Evolutionary conservation across 1,140 invertebrate genomes (phyloP), one percentile per base, ranked within the genome.

Genomic region (Drosophila prosaltans): DNA sequence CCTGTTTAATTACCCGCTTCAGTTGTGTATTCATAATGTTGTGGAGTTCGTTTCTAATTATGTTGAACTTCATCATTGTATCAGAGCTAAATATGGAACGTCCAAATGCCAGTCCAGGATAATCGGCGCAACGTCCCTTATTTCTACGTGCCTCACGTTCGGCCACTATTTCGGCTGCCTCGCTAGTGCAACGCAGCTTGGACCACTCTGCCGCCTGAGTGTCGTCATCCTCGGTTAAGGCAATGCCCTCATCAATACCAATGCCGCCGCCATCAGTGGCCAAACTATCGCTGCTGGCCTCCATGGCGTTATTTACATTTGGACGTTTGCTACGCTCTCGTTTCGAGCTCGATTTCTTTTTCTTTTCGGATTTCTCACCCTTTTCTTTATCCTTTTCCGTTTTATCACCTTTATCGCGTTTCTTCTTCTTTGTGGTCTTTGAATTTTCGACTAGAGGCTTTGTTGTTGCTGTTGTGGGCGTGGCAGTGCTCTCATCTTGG

Each of bases 31-130:
- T 97, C 94, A 98, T 97, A 88, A 99, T 98, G 94, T 99, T 99
- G 93, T 99, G 97, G 85, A 99, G 95, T 94, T 99, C 98, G 93
- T 99, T 99, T 92, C 96, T 95, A 91, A 99, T 99, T 58, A 99
- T 96, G 91, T 96, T 97, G 93, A 99, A 98, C 93, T 98, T 99
- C 96, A 99, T 99, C 95, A 98, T 96, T 2, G 98, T 98, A 92
- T 98, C 98, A 55, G 98, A 98, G 91, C 97, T 98, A 92, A 99
- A 98, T 89, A 98, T 97, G 24, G 97, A 98, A 72, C 95, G 95
- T 24, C 97, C 97, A 82, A 98, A 98, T 0, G 97, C 97, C 7
- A 98, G 93, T 3, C 97, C 97, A 0, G 97, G 97, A 93, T 98
- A 98, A 91, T 98, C 97, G 3, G 97, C 95, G 92, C 97, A 98